Evolutionary conservation across 1,140 invertebrate species (phyloP), one percentile per base, ranked within the genome.

Genomic region (Drosophila orosa): DNA sequence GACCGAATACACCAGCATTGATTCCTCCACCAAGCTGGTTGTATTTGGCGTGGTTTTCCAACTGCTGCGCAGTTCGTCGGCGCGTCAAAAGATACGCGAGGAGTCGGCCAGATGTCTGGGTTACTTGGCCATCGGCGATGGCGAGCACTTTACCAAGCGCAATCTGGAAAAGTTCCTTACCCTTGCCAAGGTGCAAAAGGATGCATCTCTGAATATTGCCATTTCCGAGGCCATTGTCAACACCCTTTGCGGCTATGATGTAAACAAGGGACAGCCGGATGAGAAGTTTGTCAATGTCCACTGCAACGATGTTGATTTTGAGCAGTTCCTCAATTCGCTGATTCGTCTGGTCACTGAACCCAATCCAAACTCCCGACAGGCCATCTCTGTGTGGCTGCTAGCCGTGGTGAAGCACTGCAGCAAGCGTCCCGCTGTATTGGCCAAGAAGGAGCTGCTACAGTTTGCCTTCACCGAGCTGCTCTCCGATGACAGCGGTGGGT

Each of bases 361-460:
- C 0, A 97, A 98, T 94, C 97, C 97, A 6, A 96, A 97, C 91
- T 95, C 96, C 6, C 94, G 97, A 93, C 97, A 98, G 94, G 96
- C 90, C 8, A 83, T 84, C 12, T 81, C 91, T 0, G 91, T 98
- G 62, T 98, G 97, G 97, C 92, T 98, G 15, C 92, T 98, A 59
- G 95, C 96, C 5, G 87, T 98, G 31, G 92, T 98, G 3, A 97
- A 97, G 92, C 94, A 96, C 77, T 98, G 97, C 90, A 93, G 95
- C 10, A 94, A 95, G 42, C 93, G 95, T 22, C 92, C 93, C 47
- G 94, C 95, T 0, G 93, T 98, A 31, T 94, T 95, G 74, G 93
- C 93, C 31, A 94, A 94, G 62, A 92, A 98, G 39, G 92, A 94
- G 45, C 89, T 92, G 12, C 93, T 98, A 37, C 98, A 99, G 92